These are phyloP conservation scores for Atrina japonica DNA, from an alignment of 2,888 invertebrate genomes.

Conservation along the genomic window DNA sequence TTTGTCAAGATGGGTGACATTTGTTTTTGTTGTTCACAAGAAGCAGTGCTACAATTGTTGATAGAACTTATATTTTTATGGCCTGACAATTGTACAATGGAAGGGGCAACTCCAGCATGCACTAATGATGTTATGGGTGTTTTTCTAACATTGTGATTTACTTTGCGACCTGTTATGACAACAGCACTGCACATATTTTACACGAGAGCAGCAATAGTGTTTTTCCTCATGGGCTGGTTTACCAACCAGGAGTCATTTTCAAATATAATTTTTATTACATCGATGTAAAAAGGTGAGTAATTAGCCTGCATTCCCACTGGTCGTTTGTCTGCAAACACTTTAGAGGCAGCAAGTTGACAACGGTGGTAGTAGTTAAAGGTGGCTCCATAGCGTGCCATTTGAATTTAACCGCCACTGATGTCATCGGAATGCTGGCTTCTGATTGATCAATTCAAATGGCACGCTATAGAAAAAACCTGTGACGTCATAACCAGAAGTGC, in stretches of 20 bases:
- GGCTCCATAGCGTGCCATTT: too few species aligned
- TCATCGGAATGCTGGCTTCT: too few species aligned
- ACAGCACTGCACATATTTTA: constrained; percentile 20
- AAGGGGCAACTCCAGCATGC: constrained; percentile 23
- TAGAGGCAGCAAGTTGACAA: too few species aligned
- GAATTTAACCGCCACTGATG: too few species aligned
- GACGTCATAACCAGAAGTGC: too few species aligned
- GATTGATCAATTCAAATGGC: too few species aligned
- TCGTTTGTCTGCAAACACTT: too few species aligned
- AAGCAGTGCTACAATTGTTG: constrained; percentile 20
- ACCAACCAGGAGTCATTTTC: constrained; percentile 8
- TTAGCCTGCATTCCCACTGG: too few species aligned
- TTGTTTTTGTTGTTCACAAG: constrained; percentile 11
- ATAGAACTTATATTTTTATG: constrained; percentile 22
- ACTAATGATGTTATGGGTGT: constrained; percentile 23
- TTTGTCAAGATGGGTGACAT: constrained; percentile 18
- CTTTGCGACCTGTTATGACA: constrained; percentile 18
- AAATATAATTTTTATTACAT: too few species aligned
- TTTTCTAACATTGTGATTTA: constrained; percentile 19
- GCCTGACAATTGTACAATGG: constrained; percentile 16
- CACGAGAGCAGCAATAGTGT: constrained; percentile 7
- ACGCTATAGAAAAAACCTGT: too few species aligned
- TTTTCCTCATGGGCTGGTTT: constrained; percentile 14
- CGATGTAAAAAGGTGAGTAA: too few species aligned
- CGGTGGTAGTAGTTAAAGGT: too few species aligned